Conservation (phyloP, 2,797 vertebrate genomes). For the Pangasius mekongensis region DNA sequence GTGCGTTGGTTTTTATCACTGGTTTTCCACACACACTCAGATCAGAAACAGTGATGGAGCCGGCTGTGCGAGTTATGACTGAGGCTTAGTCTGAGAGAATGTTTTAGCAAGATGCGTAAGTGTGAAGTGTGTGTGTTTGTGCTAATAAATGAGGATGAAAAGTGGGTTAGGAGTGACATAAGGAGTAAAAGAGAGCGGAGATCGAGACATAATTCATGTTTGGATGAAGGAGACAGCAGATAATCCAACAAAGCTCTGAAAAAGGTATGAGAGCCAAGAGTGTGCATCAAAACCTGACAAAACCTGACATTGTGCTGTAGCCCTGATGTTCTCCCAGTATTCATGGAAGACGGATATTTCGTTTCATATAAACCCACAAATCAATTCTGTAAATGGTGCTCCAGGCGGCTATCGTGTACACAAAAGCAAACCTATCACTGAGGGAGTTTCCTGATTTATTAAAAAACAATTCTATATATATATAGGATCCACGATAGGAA, state of each 20-base stretch:
- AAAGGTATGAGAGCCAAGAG: neutral
- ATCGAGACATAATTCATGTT: neutral
- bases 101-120: conserved; percentile 34
- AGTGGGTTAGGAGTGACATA: conserved; percentile 53
- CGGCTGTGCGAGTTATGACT: neutral
- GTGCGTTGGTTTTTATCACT: too few relatives aligned
- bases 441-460: neutral
- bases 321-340: neutral
- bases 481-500: neutral
- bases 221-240: neutral
- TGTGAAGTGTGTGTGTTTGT: conserved; percentile 26
- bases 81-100: conserved; percentile 40
- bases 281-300: neutral
- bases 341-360: neutral
- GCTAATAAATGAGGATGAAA: conserved; percentile 16
- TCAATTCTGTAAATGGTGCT: neutral
- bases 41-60: neutral
- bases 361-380: neutral
- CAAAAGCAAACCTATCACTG: neutral
- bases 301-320: neutral
- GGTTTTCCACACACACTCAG: neutral
- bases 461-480: neutral
- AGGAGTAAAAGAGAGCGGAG: neutral
- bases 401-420: neutral
- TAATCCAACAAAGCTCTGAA: neutral